Conservation (phyloP, 92 coral and sea anemone species). For the Epizoanthus fatuus region DNA sequence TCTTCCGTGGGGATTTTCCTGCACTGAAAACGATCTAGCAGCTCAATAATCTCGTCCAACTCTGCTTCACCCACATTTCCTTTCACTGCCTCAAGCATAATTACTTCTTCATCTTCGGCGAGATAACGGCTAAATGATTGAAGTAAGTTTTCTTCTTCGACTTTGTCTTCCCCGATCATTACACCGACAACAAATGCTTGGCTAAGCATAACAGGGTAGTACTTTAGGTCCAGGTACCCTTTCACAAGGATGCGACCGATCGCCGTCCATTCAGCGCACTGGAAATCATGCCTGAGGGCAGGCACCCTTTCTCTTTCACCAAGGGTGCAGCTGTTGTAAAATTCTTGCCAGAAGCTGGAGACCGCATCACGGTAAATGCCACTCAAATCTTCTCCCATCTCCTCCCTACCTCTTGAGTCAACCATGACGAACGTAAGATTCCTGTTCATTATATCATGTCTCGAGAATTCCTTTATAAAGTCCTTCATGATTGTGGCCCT, state of each 20-base stretch:
- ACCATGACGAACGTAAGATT: constrained; percentile 18
- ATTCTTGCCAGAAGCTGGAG: constrained; percentile 69
- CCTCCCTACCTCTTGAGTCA: constrained; percentile 4
- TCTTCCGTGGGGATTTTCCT: constrained; percentile 13
- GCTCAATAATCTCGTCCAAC: constrained; percentile 17
- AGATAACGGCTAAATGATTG: constrained; percentile 15
- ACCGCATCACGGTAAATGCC: constrained; percentile 78
- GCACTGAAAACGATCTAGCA: constrained; percentile 39
- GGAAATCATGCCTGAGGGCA: constrained; percentile 43
- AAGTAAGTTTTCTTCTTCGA: constrained; percentile 1
- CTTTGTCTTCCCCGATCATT: constrained; percentile 13
- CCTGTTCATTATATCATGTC: constrained; percentile 11
- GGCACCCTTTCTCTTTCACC: constrained; percentile 75
- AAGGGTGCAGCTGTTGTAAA: constrained; percentile 60
- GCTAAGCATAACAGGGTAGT: constrained; percentile 42
- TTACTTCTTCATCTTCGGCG: constrained; percentile 16
- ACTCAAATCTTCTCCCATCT: constrained; percentile 18
- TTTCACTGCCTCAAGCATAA: background rate
- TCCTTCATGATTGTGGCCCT: constrained; percentile 8
- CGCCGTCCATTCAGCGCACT: constrained; percentile 49
- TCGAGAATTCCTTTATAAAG: constrained; percentile 1
- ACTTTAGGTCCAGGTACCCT: constrained; percentile 39
- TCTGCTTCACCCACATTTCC: background rate
- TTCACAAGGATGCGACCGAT: constrained; percentile 39
- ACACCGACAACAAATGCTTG: constrained; percentile 27